phyloP scores from a whole-genome alignment of 2,797 vertebrate genomes.

The Pseudopleuronectes americanus region DNA sequence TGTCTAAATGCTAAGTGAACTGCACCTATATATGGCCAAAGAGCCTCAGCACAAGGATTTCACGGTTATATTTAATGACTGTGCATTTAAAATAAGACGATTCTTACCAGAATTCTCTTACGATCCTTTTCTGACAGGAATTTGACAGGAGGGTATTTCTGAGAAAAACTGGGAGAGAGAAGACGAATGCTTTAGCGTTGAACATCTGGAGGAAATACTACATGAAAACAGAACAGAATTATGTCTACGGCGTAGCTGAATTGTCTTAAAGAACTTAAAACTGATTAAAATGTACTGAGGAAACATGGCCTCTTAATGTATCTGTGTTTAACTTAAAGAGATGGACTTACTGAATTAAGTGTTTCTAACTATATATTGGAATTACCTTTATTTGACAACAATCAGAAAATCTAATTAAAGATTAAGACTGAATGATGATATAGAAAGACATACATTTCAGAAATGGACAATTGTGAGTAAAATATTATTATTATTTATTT shows the following conservation, averaged over 20 bases:
- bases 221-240: neutral
- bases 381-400: too few species aligned
- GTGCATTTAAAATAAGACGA: neutral
- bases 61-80: neutral
- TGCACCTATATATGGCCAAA: too few species aligned
- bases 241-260: neutral
- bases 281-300: neutral
- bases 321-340: neutral
- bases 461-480: too few species aligned
- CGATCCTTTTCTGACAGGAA: constrained; percentile 98
- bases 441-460: too few species aligned
- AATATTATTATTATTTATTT: too few species aligned
- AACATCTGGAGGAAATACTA: neutral
- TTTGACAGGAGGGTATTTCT: constrained; percentile 98
- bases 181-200: constrained; percentile 7
- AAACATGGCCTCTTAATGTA: neutral
- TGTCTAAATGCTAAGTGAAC: too few species aligned
- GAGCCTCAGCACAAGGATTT: neutral
- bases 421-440: too few species aligned
- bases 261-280: neutral
- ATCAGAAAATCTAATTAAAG: too few species aligned
- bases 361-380: too few species aligned
- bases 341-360: too few species aligned
- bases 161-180: constrained; percentile 87
- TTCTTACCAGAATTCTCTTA: constrained; percentile 96